phyloP scores from a whole-genome alignment of 2,113 vertebrate genomes.

The Platycercus adscitus region DNA sequence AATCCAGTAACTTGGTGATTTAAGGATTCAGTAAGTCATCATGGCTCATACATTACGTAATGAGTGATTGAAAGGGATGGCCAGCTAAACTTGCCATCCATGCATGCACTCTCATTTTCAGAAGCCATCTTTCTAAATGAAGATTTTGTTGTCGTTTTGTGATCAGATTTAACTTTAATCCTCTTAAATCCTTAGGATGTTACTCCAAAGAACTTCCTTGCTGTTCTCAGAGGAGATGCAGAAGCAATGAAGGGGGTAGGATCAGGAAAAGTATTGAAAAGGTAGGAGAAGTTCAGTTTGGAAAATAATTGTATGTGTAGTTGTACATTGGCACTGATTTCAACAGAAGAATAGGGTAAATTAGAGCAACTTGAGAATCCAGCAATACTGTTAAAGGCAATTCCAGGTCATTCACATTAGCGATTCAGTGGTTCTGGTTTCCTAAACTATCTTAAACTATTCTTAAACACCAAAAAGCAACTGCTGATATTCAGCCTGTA shows the following conservation, averaged over 20 bases:
- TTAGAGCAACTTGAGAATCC: background rate
- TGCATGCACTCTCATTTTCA: background rate
- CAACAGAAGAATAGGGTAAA: background rate
- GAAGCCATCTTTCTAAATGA: background rate
- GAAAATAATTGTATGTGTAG: background rate
- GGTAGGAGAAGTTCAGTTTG: conserved; percentile 70
- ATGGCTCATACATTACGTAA: background rate
- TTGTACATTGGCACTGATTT: background rate
- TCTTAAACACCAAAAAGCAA: background rate
- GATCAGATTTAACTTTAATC: background rate
- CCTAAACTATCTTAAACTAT: background rate
- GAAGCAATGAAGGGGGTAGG: conserved; percentile 82
- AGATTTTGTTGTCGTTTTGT: background rate
- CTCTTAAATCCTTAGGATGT: conserved; percentile 79
- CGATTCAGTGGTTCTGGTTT: background rate
- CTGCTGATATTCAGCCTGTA: background rate
- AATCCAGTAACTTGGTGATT: background rate
- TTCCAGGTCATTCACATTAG: background rate
- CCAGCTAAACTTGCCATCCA: background rate
- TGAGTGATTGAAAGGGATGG: background rate
- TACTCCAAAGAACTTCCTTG: conserved; percentile 92
- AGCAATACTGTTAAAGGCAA: background rate
- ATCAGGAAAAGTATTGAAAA: conserved; percentile 92
- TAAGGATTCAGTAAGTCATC: background rate
- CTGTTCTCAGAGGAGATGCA: conserved; percentile 87